Evolutionary conservation across 1,140 invertebrate genomes (phyloP).

Genomic region (Ladona fulva): DNA sequence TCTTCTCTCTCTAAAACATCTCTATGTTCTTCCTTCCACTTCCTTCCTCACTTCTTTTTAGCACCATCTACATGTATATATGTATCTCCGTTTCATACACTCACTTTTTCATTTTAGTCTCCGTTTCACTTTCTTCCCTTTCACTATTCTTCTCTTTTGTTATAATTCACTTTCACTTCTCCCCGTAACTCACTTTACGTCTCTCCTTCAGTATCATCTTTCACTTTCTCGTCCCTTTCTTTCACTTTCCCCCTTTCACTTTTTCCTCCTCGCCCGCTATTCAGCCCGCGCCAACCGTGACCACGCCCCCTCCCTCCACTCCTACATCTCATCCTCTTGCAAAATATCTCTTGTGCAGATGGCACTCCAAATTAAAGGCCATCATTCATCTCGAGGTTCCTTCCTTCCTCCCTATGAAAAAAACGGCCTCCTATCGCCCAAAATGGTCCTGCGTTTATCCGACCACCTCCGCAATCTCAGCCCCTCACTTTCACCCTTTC

Average conservation of each 20-base stretch:
- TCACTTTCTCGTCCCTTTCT: background rate
- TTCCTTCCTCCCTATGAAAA: background rate
- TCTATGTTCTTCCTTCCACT: too few relatives aligned
- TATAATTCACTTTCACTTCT: background rate
- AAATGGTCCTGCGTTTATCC: too few relatives aligned
- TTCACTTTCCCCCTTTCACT: background rate
- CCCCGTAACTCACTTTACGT: background rate
- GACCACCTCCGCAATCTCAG: too few relatives aligned
- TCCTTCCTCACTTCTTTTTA: too few relatives aligned
- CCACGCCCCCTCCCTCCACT: background rate
- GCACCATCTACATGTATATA: too few relatives aligned
- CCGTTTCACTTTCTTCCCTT: background rate
- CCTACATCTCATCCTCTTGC: background rate
- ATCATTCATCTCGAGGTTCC: background rate
- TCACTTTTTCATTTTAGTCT: too few relatives aligned
- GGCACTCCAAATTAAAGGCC: constrained; percentile 3
- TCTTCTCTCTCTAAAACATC: too few relatives aligned
- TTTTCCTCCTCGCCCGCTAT: background rate
- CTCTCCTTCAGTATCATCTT: background rate
- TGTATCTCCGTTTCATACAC: too few relatives aligned
- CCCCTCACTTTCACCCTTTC: too few relatives aligned
- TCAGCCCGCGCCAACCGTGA: background rate
- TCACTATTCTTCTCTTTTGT: background rate
- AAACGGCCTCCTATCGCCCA: too few relatives aligned
- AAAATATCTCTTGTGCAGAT: constrained; percentile 7